Evolutionary conservation across 1,140 invertebrate species (phyloP).

Genomic region (Doryteuthis pealeii): DNA sequence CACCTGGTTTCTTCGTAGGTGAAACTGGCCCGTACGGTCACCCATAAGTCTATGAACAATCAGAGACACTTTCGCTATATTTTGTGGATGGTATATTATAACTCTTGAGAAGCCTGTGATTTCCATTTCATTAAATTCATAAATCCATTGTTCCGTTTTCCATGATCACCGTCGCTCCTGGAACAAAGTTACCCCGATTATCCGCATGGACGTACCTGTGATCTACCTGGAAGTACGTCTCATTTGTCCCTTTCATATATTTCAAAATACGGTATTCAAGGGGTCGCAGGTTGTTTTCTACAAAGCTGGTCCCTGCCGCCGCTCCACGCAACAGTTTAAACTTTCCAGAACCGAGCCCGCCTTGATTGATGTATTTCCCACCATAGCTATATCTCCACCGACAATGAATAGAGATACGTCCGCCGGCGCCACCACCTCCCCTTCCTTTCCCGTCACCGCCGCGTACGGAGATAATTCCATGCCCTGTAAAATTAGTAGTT

Average conservation of each 20-base stretch:
- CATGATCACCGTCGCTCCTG: conserved; percentile 42
- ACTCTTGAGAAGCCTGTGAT: conserved; percentile 39
- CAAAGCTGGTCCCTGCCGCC: conserved; percentile 45
- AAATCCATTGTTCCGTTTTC: conserved; percentile 36
- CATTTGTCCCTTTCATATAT: conserved; percentile 35
- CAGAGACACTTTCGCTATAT: conserved; percentile 24
- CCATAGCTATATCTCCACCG: conserved; percentile 41
- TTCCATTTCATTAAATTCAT: conserved; percentile 45
- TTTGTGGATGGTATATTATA: conserved; percentile 38
- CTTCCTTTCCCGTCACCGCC: conserved; percentile 28
- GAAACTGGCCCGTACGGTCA: conserved; percentile 45
- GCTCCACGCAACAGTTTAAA: conserved; percentile 29
- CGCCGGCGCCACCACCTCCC: conserved; percentile 43
- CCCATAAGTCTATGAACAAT: conserved; percentile 39
- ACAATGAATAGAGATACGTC: conserved; percentile 45
- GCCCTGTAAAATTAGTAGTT: conserved; percentile 47
- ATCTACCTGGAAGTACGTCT: conserved; percentile 45
- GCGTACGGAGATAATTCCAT: conserved; percentile 40
- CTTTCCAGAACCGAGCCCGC: conserved; percentile 32
- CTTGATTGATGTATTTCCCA: conserved; percentile 39
- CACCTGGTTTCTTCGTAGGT: conserved; percentile 39
- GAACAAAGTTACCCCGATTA: conserved; percentile 37
- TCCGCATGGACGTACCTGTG: conserved; percentile 44
- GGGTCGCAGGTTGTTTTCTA: conserved; percentile 45
- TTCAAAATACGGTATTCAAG: conserved; percentile 46